Percentiles rank a stretch among this genome's conserved stretches.
These are phyloP conservation scores for Apistogramma diplotaenia DNA, from an alignment of 2,113 vertebrate species.

Conservation along the genomic window DNA sequence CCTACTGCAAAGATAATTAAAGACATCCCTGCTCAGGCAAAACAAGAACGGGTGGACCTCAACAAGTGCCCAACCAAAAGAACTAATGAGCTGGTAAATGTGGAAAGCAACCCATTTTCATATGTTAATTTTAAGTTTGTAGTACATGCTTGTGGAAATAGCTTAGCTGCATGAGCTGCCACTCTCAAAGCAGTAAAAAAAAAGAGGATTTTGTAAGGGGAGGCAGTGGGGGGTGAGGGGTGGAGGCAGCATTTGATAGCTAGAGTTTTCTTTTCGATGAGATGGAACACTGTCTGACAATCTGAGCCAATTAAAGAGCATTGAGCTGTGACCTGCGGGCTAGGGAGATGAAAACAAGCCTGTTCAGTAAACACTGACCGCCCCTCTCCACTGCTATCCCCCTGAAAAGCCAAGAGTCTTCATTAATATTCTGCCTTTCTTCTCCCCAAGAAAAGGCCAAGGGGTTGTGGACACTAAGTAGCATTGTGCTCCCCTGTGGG, in stretches of 20 bases:
- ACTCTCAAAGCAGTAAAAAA: slow-evolving; percentile 40
- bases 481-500: slow-evolving; percentile 71
- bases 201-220: slow-evolving; percentile 31
- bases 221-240: not conserved
- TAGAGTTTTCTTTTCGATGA: slow-evolving; percentile 71
- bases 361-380: slow-evolving; percentile 70
- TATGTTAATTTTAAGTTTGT: slow-evolving; percentile 77
- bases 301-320: slow-evolving; percentile 82
- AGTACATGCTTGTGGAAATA: slow-evolving; percentile 58
- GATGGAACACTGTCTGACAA: slow-evolving; percentile 74
- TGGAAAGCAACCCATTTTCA: slow-evolving; percentile 78
- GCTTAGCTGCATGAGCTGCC: slow-evolving; percentile 55
- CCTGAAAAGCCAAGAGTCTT: slow-evolving; percentile 68
- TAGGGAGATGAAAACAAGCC: slow-evolving; percentile 63
- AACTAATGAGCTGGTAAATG: slow-evolving; percentile 81
- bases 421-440: slow-evolving; percentile 76
- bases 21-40: slow-evolving; percentile 58
- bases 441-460: slow-evolving; percentile 54
- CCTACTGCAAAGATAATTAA: slow-evolving; percentile 68
- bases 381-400: slow-evolving; percentile 50
- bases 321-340: slow-evolving; percentile 67
- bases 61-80: slow-evolving; percentile 67
- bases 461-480: slow-evolving; percentile 64
- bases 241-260: slow-evolving; percentile 63
- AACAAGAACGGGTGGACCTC: slow-evolving; percentile 67